phyloP scores from a whole-genome alignment of 1,140 invertebrate genomes.

The Cotesia chilonis region DNA sequence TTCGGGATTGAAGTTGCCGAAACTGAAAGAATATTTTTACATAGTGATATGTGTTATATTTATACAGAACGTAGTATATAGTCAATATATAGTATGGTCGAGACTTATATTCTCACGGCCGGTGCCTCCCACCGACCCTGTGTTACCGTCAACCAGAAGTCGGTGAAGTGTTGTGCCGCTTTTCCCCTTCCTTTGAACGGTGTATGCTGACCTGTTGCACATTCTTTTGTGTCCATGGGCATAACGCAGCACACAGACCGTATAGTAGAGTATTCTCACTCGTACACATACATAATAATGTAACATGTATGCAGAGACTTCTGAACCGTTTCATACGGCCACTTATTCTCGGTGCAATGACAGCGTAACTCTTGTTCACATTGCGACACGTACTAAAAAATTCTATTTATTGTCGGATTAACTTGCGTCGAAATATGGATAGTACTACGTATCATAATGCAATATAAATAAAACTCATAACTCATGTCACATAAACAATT shows the following conservation, averaged over 20 bases:
- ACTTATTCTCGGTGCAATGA: slow-evolving; percentile 51
- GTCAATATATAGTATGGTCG: background rate
- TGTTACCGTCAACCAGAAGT: slow-evolving; percentile 27
- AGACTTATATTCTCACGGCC: slow-evolving; percentile 18
- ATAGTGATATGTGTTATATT: too few species aligned
- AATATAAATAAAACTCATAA: too few species aligned
- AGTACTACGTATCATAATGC: too few species aligned
- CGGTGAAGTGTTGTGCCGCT: slow-evolving; percentile 24
- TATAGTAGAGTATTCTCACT: slow-evolving; percentile 10
- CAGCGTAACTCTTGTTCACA: slow-evolving; percentile 48
- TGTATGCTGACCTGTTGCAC: slow-evolving; percentile 57
- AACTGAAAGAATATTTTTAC: too few species aligned
- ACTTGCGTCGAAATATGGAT: too few species aligned
- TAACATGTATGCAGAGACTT: slow-evolving; percentile 31
- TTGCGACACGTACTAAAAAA: slow-evolving; percentile 41
- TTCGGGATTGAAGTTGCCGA: background rate
- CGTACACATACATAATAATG: background rate
- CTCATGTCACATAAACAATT: too few species aligned
- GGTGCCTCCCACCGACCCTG: too few species aligned
- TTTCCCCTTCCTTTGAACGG: background rate
- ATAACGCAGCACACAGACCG: slow-evolving; percentile 32
- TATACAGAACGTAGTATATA: background rate
- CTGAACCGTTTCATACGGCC: slow-evolving; percentile 46
- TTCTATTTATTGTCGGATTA: too few species aligned
- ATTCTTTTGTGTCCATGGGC: slow-evolving; percentile 58